These are phyloP conservation scores for Ibycter americanus DNA, from an alignment of 2,797 vertebrate species.

Conservation along the genomic window DNA sequence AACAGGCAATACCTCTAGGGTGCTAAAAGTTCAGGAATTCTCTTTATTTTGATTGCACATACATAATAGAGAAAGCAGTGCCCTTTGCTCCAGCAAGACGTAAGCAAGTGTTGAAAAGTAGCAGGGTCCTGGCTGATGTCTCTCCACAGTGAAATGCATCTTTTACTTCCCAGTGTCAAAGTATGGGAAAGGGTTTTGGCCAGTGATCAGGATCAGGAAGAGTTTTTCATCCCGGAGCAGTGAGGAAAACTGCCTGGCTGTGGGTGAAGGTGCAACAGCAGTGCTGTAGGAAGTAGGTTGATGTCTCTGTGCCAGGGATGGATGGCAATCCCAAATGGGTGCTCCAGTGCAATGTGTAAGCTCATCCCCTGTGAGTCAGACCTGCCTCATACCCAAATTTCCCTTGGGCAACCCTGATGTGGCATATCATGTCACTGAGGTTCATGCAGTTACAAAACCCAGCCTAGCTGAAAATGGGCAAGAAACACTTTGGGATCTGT, in stretches of 20 bases:
- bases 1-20: background rate
- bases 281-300: background rate
- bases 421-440: background rate
- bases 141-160: background rate
- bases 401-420: background rate
- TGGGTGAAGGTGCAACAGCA: background rate
- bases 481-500: background rate
- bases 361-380: background rate
- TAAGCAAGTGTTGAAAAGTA: background rate
- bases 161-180: background rate
- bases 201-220: background rate
- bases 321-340: background rate
- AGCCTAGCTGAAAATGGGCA: background rate
- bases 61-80: background rate
- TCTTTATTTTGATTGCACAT: conserved; percentile 1
- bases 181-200: background rate
- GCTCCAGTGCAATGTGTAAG: background rate
- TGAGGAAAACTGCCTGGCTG: background rate
- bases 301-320: background rate
- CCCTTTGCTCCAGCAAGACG: background rate
- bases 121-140: background rate
- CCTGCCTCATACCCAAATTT: background rate
- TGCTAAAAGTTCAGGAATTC: background rate
- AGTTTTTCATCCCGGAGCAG: background rate
- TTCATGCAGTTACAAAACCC: background rate